Conservation (phyloP, 2,888 invertebrate species). For the Hemistola chrysoprasaria region DNA sequence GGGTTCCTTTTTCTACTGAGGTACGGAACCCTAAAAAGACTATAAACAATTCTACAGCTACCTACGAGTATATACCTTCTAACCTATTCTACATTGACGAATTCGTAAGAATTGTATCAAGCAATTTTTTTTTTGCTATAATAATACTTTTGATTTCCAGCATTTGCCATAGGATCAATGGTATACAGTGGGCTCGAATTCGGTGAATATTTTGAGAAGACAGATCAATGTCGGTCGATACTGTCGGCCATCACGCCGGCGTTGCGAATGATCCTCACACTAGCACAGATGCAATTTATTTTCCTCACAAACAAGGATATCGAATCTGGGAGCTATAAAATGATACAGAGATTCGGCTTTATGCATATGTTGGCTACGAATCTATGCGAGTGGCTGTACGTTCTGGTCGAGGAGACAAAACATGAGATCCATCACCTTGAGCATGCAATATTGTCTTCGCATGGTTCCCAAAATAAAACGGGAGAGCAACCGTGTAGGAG, state of each 20-base stretch:
- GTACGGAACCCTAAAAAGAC: too few relatives aligned
- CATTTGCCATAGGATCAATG: conserved; percentile 85
- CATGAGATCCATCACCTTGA: conserved; percentile 91
- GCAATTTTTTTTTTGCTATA: too few relatives aligned
- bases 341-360: conserved; percentile 92
- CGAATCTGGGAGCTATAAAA: conserved; percentile 84
- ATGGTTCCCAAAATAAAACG: conserved; percentile 40
- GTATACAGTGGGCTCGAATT: conserved; percentile 87
- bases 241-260: conserved; percentile 90
- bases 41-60: too few relatives aligned
- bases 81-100: too few relatives aligned
- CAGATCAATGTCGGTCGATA: conserved; percentile 84
- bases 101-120: too few relatives aligned
- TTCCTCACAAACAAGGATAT: conserved; percentile 92
- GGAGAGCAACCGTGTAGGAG: conserved; percentile 73
- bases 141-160: conserved; percentile 44
- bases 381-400: conserved; percentile 95
- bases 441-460: conserved; percentile 51
- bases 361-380: conserved; percentile 98
- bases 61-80: too few relatives aligned
- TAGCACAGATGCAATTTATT: conserved; percentile 96
- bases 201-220: conserved; percentile 89
- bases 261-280: conserved; percentile 90
- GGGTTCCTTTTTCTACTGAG: too few relatives aligned
- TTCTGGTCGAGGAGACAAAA: conserved; percentile 93